These are phyloP conservation scores for Watersipora subatra DNA, from an alignment of 1,140 invertebrate genomes.

Conservation along the genomic window DNA sequence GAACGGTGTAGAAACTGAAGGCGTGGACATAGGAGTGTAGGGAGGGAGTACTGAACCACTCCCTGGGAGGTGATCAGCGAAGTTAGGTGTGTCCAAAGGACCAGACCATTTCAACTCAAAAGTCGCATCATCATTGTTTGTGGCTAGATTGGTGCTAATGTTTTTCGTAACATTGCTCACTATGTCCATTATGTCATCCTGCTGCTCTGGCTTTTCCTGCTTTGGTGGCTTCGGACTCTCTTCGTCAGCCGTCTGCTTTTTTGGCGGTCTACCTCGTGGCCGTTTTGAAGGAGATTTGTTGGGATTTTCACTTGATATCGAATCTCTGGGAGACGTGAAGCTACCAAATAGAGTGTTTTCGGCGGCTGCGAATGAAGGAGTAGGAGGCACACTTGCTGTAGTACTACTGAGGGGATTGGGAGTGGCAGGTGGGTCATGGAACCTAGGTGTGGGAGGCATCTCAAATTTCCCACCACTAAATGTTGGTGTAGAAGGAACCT, in stretches of 20 bases:
- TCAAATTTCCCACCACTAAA: no score
- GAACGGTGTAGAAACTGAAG: neutral
- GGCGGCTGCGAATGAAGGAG: neutral
- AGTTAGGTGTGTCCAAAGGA: neutral
- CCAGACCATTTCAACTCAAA: neutral
- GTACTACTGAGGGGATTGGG: neutral
- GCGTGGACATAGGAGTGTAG: neutral
- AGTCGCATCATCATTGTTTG: neutral
- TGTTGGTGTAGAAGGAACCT: neutral
- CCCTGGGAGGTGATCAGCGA: neutral
- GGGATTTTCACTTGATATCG: neutral
- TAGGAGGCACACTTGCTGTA: neutral
- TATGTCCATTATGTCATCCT: neutral
- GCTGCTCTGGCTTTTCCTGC: neutral
- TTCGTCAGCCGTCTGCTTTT: neutral
- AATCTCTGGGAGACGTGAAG: neutral
- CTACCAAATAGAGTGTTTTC: neutral
- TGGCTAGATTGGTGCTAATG: neutral
- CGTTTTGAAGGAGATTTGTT: neutral
- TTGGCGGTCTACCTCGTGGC: neutral
- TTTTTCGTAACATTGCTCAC: neutral
- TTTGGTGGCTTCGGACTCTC: no score
- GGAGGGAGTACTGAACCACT: neutral
- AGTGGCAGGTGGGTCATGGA: neutral
- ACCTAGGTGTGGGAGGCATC: neutral